A percentile compares a stretch with the other conserved stretches of the same genome.
Conservation (phyloP, 1,140 invertebrate genomes). For the Schlechtendalia chinensis region DNA sequence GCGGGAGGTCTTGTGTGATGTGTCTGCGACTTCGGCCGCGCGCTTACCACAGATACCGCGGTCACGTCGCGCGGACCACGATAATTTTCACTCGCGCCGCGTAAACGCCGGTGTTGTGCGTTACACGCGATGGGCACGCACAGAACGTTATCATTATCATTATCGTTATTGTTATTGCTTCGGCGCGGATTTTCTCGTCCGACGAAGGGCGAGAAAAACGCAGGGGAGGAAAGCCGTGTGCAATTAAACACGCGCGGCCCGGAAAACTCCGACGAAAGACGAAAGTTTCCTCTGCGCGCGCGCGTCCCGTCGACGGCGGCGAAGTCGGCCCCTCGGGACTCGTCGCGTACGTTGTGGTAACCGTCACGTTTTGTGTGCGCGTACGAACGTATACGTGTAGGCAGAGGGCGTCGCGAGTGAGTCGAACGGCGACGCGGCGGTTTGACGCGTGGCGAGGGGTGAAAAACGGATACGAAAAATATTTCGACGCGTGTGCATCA, state of each 20-base stretch:
- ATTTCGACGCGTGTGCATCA: too few species aligned
- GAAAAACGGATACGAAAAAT: not conserved
- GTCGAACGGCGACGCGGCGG: not conserved
- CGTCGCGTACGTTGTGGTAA: not conserved
- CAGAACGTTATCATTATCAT: not conserved
- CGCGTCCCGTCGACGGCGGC: not conserved
- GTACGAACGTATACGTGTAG: too few species aligned
- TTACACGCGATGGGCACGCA: too few species aligned
- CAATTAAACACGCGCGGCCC: constrained; percentile 9
- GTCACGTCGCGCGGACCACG: too few species aligned
- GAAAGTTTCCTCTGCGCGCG: not conserved
- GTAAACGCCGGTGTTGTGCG: too few species aligned
- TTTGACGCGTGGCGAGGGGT: not conserved
- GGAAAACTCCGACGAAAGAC: not conserved
- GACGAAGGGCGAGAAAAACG: not conserved
- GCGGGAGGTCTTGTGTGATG: too few species aligned
- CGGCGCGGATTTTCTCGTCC: not conserved
- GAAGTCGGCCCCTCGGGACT: not conserved
- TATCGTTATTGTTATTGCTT: not conserved
- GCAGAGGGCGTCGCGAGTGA: not conserved
- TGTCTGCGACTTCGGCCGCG: too few species aligned
- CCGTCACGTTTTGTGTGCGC: too few species aligned
- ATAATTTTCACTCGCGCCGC: too few species aligned
- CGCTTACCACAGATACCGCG: too few species aligned
- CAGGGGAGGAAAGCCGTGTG: not conserved